phyloP scores from a whole-genome alignment of 2,888 invertebrate genomes.

The Leptothorax acervorum region DNA sequence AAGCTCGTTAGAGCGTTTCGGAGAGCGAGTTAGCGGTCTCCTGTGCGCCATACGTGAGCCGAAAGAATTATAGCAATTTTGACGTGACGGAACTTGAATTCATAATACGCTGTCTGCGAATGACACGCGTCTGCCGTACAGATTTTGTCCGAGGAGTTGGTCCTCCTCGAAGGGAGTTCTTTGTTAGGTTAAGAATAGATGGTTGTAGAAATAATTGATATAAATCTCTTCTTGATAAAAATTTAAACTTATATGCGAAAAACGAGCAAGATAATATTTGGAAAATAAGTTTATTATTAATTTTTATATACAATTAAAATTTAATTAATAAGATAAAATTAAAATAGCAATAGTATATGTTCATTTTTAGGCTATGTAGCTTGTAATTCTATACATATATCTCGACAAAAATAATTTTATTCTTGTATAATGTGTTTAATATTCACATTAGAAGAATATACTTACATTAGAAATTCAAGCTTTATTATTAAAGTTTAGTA shows the following conservation, averaged over 20 bases:
- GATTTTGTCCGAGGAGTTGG: conserved; percentile 41
- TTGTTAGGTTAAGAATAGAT: background rate
- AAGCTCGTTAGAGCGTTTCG: conserved; percentile 81
- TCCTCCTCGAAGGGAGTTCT: background rate
- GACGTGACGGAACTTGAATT: conserved; percentile 72
- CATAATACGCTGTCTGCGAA: conserved; percentile 67
- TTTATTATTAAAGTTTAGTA: background rate
- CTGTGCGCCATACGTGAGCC: conserved; percentile 79
- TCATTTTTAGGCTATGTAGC: background rate
- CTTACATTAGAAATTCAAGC: background rate
- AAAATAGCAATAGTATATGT: background rate
- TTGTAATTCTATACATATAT: background rate
- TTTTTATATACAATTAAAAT: background rate
- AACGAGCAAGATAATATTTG: background rate
- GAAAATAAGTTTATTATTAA: background rate
- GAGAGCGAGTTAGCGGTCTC: conserved; percentile 75
- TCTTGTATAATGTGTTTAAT: background rate
- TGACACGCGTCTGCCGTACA: conserved; percentile 56
- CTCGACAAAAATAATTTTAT: background rate
- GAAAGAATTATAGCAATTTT: conserved; percentile 83
- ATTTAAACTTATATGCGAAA: background rate
- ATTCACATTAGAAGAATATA: background rate
- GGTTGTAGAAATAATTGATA: background rate
- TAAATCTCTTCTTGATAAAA: background rate
- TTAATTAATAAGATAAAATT: background rate